Conservation (phyloP, 1,140 invertebrate genomes). For the Drosophila novamexicana region DNA sequence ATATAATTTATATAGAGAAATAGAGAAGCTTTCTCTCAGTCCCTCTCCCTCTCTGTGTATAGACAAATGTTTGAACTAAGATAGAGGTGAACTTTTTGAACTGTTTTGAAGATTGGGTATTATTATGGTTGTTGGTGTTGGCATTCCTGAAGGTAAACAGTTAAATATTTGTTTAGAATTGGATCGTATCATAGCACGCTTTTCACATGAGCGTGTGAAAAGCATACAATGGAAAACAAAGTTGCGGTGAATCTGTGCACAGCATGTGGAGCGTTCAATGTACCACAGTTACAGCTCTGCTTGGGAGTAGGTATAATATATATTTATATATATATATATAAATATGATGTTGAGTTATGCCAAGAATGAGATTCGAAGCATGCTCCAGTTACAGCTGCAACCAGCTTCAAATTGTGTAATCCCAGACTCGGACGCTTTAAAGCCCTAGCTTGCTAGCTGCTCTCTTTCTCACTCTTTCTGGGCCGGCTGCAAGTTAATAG, state of each 20-base stretch:
- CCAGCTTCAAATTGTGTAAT: conserved; percentile 50
- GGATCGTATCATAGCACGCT: conserved; percentile 67
- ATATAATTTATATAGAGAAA: too few species aligned
- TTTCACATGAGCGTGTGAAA: conserved; percentile 74
- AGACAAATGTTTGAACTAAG: too few species aligned
- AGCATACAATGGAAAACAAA: conserved; percentile 45
- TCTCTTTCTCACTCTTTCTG: background rate
- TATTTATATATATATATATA: background rate
- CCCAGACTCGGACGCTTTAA: conserved; percentile 24
- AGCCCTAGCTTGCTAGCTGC: conserved; percentile 8
- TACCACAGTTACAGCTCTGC: conserved; percentile 12
- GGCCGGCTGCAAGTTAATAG: conserved; percentile 66
- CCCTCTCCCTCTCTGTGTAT: too few species aligned
- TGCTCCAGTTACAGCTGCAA: conserved; percentile 67
- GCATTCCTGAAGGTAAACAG: conserved; percentile 40
- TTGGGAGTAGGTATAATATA: background rate
- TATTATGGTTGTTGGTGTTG: conserved; percentile 3
- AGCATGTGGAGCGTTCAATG: conserved; percentile 41
- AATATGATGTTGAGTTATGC: conserved; percentile 37
- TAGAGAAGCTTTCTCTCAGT: too few species aligned
- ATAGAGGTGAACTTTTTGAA: background rate
- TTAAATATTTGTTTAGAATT: conserved; percentile 65
- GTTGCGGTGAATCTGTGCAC: conserved; percentile 1
- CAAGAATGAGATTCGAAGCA: conserved; percentile 28
- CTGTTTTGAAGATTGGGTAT: background rate